Evolutionary conservation across 2,888 invertebrate genomes (phyloP).

Genomic region (Oeneis ivallda): DNA sequence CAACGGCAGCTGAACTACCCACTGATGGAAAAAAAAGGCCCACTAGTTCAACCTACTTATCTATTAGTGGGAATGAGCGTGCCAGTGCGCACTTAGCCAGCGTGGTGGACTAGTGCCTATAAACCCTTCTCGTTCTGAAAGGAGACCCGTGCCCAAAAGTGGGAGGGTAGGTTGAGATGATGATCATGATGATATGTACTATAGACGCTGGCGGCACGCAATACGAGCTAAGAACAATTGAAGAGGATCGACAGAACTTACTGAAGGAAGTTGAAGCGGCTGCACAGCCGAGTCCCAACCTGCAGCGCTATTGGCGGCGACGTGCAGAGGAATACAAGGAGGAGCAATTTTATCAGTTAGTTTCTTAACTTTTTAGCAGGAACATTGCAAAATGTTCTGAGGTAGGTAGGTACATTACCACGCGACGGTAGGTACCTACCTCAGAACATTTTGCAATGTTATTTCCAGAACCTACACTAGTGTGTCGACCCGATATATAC

Average conservation of each 20-base stretch:
- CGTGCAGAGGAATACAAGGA: conserved; percentile 65
- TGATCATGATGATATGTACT: not conserved
- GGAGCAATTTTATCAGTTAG: conserved; percentile 63
- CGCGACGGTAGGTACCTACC: no score
- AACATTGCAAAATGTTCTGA: no score
- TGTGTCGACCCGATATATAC: no score
- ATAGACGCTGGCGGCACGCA: conserved; percentile 4
- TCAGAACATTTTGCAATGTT: no score
- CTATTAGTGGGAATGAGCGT: no score
- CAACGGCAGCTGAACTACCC: no score
- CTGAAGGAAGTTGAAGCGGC: conserved; percentile 51
- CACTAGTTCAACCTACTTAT: no score
- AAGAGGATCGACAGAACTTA: conserved; percentile 48
- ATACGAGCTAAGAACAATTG: conserved; percentile 41
- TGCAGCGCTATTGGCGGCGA: conserved; percentile 64
- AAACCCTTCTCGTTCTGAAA: not conserved
- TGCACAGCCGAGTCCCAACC: conserved; percentile 52
- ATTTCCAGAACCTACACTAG: no score
- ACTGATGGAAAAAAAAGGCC: no score
- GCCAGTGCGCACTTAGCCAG: no score
- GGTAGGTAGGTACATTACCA: no score
- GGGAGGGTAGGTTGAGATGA: not conserved
- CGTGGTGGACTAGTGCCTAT: not conserved
- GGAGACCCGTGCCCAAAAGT: no score
- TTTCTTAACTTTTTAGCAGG: not conserved